Conservation (phyloP, 2,888 invertebrate species). For the Ryuthela nishihirai region DNA sequence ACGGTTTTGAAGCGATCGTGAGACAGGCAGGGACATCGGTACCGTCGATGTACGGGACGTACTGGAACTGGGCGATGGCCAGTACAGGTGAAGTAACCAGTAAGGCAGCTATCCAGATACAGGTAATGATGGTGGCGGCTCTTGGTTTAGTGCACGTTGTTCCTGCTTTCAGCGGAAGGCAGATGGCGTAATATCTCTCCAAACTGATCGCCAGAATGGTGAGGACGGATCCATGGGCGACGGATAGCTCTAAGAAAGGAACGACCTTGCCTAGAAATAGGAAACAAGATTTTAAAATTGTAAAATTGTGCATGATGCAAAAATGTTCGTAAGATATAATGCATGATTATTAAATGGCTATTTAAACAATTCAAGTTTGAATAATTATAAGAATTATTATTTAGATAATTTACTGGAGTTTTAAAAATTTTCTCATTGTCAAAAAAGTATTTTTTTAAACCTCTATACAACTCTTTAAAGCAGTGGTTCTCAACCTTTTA, state of each 20-base stretch:
- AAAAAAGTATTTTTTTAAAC: no score
- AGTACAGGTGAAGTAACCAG: conserved; percentile 67
- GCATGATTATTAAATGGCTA: no score
- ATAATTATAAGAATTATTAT: no score
- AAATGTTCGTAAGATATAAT: no score
- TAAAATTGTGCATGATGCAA: no score
- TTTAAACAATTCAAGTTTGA: no score
- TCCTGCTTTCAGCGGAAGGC: conserved; percentile 76
- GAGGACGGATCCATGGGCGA: conserved; percentile 85
- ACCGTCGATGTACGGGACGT: conserved; percentile 69
- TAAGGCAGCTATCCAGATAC: conserved; percentile 50
- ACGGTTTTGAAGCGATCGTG: conserved; percentile 69
- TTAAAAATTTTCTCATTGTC: no score
- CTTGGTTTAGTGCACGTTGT: conserved; percentile 50
- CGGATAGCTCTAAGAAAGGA: conserved; percentile 85
- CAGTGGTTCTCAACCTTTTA: no score
- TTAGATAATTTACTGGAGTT: no score
- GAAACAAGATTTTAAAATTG: no score
- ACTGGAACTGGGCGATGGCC: conserved; percentile 69
- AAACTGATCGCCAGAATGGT: conserved; percentile 92
- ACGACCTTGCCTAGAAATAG: conserved; percentile 76
- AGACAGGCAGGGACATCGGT: conserved; percentile 70
- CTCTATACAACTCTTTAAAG: no score
- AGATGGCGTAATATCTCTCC: conserved; percentile 86
- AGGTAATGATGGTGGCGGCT: conserved; percentile 48